These are phyloP conservation scores for Brachypalpus laphriformis DNA, from an alignment of 2,888 invertebrate genomes.

Conservation along the genomic window DNA sequence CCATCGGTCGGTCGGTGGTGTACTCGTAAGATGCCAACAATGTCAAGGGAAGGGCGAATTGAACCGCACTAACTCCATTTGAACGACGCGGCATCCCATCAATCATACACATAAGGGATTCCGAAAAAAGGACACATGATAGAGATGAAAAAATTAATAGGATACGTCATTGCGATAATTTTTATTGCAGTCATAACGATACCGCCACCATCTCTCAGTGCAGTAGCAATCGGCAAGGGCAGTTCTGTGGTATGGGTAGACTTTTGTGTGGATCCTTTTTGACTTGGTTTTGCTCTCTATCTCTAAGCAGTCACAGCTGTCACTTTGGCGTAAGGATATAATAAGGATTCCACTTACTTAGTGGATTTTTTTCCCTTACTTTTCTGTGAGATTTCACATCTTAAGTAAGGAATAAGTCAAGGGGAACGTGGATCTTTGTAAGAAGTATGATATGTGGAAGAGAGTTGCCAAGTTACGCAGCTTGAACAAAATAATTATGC, in stretches of 20 bases:
- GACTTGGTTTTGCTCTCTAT: neutral
- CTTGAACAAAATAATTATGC: no score
- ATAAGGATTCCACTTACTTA: slow-evolving; percentile 54
- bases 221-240: slow-evolving; percentile 49
- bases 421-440: neutral
- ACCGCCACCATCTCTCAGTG: slow-evolving; percentile 29
- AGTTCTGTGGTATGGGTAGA: slow-evolving; percentile 14
- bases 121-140: slow-evolving; percentile 58
- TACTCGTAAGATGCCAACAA: slow-evolving; percentile 45
- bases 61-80: slow-evolving; percentile 22
- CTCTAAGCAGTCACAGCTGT: slow-evolving; percentile 53
- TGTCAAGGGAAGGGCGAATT: slow-evolving; percentile 36
- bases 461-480: slow-evolving; percentile 29
- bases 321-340: slow-evolving; percentile 52
- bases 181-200: slow-evolving; percentile 72
- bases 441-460: neutral
- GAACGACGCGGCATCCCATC: slow-evolving; percentile 51
- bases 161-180: slow-evolving; percentile 74
- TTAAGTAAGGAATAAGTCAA: slow-evolving; percentile 25
- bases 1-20: no score
- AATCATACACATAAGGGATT: slow-evolving; percentile 71
- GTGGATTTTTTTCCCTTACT: slow-evolving; percentile 8
- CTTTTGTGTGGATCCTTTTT: slow-evolving; percentile 11
- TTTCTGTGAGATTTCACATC: slow-evolving; percentile 23
- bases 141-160: slow-evolving; percentile 70